phyloP scores from a whole-genome alignment of 2,797 vertebrate genomes.

The Tenualosa thibaudeaui region DNA sequence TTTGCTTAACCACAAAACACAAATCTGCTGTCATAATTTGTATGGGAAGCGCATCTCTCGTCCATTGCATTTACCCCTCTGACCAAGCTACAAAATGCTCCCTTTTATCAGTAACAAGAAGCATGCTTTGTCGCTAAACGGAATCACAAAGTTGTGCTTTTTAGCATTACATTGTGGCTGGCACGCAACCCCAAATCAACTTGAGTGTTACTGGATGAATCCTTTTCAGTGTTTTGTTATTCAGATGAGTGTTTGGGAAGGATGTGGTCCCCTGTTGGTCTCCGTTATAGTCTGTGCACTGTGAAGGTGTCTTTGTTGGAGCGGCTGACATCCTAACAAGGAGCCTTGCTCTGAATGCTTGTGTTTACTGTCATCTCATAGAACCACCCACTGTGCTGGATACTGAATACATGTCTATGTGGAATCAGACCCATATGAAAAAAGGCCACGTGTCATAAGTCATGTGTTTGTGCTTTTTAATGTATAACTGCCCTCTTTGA shows the following conservation, averaged over 20 bases:
- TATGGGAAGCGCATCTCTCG: not conserved
- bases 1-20: not conserved
- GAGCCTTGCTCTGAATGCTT: not conserved
- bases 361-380: not conserved
- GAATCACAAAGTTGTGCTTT: not conserved
- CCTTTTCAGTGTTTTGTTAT: not conserved
- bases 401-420: not conserved
- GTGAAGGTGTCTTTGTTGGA: constrained; percentile 1
- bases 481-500: not conserved
- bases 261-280: not conserved
- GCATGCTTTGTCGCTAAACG: not conserved
- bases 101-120: not conserved
- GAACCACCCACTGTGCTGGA: not conserved
- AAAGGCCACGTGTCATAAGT: not conserved
- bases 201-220: not conserved
- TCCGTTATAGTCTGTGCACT: not conserved
- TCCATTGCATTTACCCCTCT: not conserved
- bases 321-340: not conserved
- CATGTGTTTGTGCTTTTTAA: not conserved
- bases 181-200: not conserved
- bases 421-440: not conserved
- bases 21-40: not conserved
- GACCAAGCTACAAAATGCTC: not conserved
- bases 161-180: not conserved
- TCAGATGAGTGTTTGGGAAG: not conserved